These are phyloP conservation scores for Apodemia zela DNA, from an alignment of 2,888 invertebrate genomes.

Conservation along the genomic window DNA sequence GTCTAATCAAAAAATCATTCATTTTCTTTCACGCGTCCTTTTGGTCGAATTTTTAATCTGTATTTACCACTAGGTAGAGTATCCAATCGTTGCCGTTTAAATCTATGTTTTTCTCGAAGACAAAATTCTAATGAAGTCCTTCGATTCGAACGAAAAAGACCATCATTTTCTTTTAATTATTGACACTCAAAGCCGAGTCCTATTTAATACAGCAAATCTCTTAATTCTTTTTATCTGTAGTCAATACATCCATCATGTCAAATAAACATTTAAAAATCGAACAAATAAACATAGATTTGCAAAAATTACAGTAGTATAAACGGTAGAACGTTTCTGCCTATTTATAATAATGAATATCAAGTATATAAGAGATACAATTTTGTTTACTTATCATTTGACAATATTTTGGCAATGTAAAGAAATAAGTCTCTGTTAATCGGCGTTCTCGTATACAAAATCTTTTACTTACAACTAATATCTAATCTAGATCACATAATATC, in stretches of 20 bases:
- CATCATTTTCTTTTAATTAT: too few species aligned
- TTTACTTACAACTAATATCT: constrained; percentile 24
- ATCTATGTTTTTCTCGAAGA: too few species aligned
- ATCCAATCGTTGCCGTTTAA: too few species aligned
- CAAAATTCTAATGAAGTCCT: too few species aligned
- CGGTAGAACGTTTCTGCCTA: not conserved
- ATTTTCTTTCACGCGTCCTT: too few species aligned
- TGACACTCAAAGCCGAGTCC: too few species aligned
- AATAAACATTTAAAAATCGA: too few species aligned
- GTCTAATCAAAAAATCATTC: not conserved
- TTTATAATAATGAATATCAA: not conserved
- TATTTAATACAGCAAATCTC: too few species aligned
- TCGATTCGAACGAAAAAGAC: too few species aligned
- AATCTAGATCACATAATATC: constrained; percentile 63
- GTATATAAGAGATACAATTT: not conserved
- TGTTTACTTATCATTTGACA: not conserved
- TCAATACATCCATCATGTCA: too few species aligned
- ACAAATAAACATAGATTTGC: not conserved
- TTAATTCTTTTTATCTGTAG: too few species aligned
- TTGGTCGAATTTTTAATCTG: not conserved
- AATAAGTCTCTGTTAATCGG: not conserved
- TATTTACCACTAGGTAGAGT: not conserved
- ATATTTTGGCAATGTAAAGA: constrained; percentile 4
- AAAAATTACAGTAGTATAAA: not conserved
- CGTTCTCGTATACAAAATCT: constrained; percentile 10